phyloP scores from a whole-genome alignment of 2,797 vertebrate species.

The Pseudochirops cupreus region DNA sequence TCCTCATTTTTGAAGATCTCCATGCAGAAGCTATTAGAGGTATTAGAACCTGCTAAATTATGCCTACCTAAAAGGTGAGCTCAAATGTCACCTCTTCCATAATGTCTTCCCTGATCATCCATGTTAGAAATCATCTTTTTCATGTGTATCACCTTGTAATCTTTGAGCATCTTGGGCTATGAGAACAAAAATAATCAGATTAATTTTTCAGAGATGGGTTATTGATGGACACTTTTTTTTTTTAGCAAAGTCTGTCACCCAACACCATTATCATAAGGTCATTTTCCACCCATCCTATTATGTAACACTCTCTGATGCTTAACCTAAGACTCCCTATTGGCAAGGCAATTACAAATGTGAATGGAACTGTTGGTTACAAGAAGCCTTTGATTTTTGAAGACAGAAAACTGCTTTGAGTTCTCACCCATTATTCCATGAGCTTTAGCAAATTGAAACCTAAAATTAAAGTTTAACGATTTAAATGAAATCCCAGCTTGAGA shows the following conservation, averaged over 20 bases:
- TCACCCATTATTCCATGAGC: background rate
- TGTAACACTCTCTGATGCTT: conserved; percentile 38
- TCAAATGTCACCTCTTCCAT: background rate
- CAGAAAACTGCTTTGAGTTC: conserved; percentile 30
- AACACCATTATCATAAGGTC: background rate
- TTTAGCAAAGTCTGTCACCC: conserved; percentile 19
- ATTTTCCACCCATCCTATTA: conserved; percentile 4
- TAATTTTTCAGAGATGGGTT: conserved; percentile 7
- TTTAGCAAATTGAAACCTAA: conserved; percentile 19
- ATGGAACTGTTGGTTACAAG: conserved; percentile 8
- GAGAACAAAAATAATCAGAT: conserved; percentile 12
- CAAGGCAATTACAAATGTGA: conserved; percentile 12
- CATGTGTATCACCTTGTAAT: background rate
- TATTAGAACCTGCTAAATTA: background rate
- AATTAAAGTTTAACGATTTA: background rate
- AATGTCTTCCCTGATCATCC: background rate
- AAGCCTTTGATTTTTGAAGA: conserved; percentile 33
- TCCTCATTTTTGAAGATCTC: background rate
- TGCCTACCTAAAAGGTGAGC: background rate
- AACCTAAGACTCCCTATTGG: conserved; percentile 8
- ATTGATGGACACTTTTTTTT: background rate
- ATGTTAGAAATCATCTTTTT: background rate
- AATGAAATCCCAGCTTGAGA: conserved; percentile 43
- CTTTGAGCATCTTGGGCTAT: conserved; percentile 13
- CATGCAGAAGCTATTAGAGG: background rate